A percentile compares a stretch with the other conserved stretches of the same genome.
Conservation (phyloP, 2,113 vertebrate species). For the Pterocles burchelli region DNA sequence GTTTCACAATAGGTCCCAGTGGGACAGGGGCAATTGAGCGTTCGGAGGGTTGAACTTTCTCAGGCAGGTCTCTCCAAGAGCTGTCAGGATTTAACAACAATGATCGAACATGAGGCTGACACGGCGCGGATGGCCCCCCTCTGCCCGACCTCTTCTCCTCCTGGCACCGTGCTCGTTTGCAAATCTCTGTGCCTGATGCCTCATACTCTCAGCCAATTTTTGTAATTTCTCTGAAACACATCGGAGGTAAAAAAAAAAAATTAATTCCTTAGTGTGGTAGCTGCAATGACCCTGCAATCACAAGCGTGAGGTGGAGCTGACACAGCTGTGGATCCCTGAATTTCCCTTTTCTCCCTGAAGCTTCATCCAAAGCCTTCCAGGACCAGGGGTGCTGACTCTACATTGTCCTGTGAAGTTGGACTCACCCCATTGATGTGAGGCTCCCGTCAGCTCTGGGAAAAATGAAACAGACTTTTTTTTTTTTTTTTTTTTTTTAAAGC, state of each 20-base stretch:
- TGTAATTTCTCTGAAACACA: not conserved
- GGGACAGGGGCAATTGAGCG: not conserved
- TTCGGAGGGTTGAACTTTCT: not conserved
- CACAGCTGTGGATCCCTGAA: not conserved
- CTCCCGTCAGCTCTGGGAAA: not conserved
- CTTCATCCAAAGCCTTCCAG: not conserved
- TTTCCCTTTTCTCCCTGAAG: not conserved
- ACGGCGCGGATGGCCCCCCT: not conserved
- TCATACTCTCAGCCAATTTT: not conserved
- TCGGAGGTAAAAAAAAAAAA: not conserved
- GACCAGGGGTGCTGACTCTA: rapidly evolving
- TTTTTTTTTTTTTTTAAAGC: not conserved
- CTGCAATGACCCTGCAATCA: not conserved
- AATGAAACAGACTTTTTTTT: not conserved
- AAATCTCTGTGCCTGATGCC: not conserved
- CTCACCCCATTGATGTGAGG: not conserved
- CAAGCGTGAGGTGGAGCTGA: not conserved
- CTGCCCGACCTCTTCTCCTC: not conserved
- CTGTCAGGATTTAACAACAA: not conserved
- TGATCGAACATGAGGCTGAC: not conserved
- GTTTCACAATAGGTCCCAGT: not conserved
- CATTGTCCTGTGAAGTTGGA: not conserved
- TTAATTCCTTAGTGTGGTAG: rapidly evolving
- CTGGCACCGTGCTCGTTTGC: not conserved
- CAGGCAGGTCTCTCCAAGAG: not conserved